phyloP scores from a whole-genome alignment of 2,888 invertebrate genomes.

The Yponomeuta malinellus region DNA sequence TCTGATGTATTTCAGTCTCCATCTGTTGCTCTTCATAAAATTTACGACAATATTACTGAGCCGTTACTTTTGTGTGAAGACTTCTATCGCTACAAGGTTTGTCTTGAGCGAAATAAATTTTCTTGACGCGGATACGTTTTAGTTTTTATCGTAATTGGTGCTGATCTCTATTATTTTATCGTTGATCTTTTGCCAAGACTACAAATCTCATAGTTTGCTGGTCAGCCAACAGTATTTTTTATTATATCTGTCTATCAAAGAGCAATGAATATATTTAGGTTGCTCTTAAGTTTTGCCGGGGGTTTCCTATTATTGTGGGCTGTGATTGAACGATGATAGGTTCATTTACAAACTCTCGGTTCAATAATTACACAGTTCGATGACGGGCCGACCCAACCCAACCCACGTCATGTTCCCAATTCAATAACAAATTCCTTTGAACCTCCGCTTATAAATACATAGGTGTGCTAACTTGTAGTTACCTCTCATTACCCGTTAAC shows the following conservation, averaged over 20 bases:
- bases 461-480: too few relatives aligned
- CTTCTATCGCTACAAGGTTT: constrained; percentile 54
- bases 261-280: background rate
- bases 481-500: too few relatives aligned
- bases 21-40: constrained; percentile 74
- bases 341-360: background rate
- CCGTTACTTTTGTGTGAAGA: constrained; percentile 71
- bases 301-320: background rate
- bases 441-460: too few relatives aligned
- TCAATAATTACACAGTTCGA: background rate
- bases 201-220: background rate
- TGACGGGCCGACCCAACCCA: background rate
- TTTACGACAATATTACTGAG: constrained; percentile 69
- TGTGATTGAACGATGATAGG: background rate
- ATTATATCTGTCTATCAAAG: background rate
- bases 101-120: constrained; percentile 49
- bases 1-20: constrained; percentile 66
- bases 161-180: constrained; percentile 15
- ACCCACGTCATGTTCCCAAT: constrained; percentile 3
- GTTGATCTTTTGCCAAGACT: background rate
- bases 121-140: constrained; percentile 40
- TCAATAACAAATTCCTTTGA: background rate
- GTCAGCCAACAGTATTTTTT: background rate
- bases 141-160: constrained; percentile 25
- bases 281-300: background rate